These are phyloP conservation scores for Gallinago jamesoni DNA, from an alignment of 2,113 vertebrate species.

Conservation along the genomic window DNA sequence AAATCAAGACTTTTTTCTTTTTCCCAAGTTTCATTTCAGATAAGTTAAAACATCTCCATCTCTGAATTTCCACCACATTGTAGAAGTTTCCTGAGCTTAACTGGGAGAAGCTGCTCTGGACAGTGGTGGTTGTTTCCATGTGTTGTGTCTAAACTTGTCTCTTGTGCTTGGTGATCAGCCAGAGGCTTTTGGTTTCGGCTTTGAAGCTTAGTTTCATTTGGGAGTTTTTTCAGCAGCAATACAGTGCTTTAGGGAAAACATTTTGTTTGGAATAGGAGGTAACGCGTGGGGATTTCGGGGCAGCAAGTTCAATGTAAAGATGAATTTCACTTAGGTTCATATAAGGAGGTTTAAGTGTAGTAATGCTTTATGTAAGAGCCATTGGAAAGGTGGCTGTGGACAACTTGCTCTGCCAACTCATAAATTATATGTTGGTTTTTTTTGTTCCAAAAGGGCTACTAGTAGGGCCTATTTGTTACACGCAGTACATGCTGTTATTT, in stretches of 20 bases:
- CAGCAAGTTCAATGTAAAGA: background rate
- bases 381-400: background rate
- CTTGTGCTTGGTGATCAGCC: background rate
- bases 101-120: background rate
- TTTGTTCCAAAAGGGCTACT: background rate
- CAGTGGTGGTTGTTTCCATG: background rate
- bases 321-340: background rate
- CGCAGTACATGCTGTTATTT: background rate
- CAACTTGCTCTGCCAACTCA: background rate
- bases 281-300: background rate
- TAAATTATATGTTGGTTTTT: background rate
- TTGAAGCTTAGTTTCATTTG: background rate
- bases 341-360: background rate
- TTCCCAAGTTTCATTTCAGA: background rate
- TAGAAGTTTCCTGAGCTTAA: background rate
- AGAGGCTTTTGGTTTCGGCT: background rate
- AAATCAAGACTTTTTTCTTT: background rate
- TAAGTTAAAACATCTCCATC: background rate
- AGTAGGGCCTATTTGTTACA: background rate
- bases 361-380: background rate
- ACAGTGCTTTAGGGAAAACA: background rate
- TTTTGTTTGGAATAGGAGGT: background rate
- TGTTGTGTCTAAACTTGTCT: background rate
- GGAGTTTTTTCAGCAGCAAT: background rate
- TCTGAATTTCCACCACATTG: fast-evolving